Base-by-base conservation (phyloP, 2,888 invertebrate species). In the Drosophila flavopinicola region DNA sequence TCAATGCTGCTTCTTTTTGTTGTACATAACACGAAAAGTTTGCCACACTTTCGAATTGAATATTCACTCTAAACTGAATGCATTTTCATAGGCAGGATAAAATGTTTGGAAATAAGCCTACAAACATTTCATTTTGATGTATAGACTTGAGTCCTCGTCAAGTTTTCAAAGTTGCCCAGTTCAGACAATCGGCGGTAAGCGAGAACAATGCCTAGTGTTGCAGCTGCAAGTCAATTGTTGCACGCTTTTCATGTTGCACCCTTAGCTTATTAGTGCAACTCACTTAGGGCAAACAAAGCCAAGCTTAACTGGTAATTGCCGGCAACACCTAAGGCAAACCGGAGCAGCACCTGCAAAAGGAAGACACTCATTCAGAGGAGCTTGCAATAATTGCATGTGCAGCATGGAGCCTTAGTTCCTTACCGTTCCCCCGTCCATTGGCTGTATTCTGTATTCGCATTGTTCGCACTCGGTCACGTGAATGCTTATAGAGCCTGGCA, bases 281-380 rank as follows among this genome's bases (percentile, higher is more conserved):
- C 75, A 77, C 75, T 77, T 66, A 78, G 59, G 66, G 52, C 75
- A 77, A 78, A 82, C 82, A 82, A 78, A 75, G 66, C 72, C 58
- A 66, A 48, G 66, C 61, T 67, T 72, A 82, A 78, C 83, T 72
- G 72, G 67, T 82, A 82, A 78, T 82, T 73, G 65, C 56, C 54
- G 60, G 59, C 70, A 77, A 77, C 78, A 82, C 78, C 69, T 78
- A 78, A 73, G 73, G 60, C 73, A 64, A 82, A 72, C 66, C 78
- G 59, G 54, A 41, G 25, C 38, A 72, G 56, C n/a, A n/a, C n/a
- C 53, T 35, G 25, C 69, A 45, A 48, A 13, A 49, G 20, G 20
- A 25, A 35, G 38, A 45, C 38, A 48, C 49, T 4, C 27, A 38
- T 33, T 33, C 39, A 7, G 29, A 35, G 47, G 48, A 44, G 23